Evolutionary conservation across 2,113 vertebrate species (phyloP).

Genomic region (Emydura subglobosa): DNA sequence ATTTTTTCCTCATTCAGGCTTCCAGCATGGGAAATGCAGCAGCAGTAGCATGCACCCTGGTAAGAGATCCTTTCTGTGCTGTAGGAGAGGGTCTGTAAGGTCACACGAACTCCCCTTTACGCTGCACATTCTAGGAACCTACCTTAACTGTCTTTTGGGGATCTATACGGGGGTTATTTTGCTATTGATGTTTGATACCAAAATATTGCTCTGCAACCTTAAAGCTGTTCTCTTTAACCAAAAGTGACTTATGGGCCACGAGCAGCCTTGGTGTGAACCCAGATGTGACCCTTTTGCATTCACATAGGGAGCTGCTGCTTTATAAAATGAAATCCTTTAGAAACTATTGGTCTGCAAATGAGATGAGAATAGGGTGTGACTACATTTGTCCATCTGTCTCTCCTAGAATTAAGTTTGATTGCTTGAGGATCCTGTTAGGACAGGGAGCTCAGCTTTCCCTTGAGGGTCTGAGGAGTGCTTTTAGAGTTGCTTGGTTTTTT

Average conservation of each 20-base stretch:
- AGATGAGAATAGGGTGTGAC: background rate
- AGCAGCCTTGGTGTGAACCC: background rate
- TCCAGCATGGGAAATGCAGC: background rate
- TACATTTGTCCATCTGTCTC: background rate
- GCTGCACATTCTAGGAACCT: background rate
- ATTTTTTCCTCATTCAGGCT: constrained; percentile 52
- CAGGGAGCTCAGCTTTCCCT: background rate
- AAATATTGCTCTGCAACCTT: background rate
- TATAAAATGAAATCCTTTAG: background rate
- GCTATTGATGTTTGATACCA: background rate
- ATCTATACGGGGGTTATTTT: accelerated
- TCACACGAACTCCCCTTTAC: background rate
- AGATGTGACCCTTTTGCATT: background rate
- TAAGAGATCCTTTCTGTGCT: constrained; percentile 37
- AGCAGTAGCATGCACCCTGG: constrained; percentile 9
- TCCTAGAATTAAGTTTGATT: background rate
- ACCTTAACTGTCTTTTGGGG: background rate
- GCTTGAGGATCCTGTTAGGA: background rate
- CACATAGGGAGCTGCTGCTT: background rate
- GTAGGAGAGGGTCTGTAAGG: background rate
- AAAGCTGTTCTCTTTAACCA: background rate
- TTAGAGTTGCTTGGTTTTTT: background rate
- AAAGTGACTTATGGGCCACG: background rate
- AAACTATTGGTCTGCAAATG: background rate
- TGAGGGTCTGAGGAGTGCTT: background rate